Conservation (phyloP, 2,113 vertebrate genomes). For the Nymphicus hollandicus region DNA sequence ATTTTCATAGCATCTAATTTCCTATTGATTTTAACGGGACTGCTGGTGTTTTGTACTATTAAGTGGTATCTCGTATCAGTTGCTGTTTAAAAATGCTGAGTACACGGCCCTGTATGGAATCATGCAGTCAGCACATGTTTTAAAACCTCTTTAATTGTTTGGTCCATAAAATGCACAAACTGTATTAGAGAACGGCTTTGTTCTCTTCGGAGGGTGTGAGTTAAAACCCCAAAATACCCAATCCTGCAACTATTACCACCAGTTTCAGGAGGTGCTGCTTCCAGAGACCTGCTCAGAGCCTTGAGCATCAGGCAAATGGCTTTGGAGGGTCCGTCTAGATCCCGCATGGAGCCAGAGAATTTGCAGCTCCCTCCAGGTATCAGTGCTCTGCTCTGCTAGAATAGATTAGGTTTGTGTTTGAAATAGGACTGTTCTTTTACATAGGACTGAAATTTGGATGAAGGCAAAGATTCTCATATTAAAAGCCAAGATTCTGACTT, state of each 20-base stretch:
- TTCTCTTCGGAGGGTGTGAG: background rate
- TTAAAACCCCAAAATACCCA: background rate
- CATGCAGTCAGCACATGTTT: conserved; percentile 75
- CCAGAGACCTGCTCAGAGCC: background rate
- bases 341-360: background rate
- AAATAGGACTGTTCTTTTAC: background rate
- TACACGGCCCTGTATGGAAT: conserved; percentile 47
- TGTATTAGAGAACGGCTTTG: background rate
- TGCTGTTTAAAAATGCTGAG: conserved; percentile 73
- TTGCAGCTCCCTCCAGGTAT: background rate
- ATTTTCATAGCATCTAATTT: conserved; percentile 74
- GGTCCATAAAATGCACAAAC: conserved; percentile 52
- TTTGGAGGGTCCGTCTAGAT: background rate
- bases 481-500: background rate
- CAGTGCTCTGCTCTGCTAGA: background rate
- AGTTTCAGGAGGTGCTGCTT: background rate
- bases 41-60: conserved; percentile 56
- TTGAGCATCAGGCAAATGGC: background rate
- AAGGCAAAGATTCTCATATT: background rate
- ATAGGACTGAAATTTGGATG: background rate
- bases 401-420: background rate
- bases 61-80: conserved; percentile 43
- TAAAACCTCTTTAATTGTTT: conserved; percentile 72
- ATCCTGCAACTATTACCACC: background rate
- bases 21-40: conserved; percentile 70